Evolutionary conservation across 2,797 vertebrate genomes (phyloP).

Genomic region (Falco berigora): DNA sequence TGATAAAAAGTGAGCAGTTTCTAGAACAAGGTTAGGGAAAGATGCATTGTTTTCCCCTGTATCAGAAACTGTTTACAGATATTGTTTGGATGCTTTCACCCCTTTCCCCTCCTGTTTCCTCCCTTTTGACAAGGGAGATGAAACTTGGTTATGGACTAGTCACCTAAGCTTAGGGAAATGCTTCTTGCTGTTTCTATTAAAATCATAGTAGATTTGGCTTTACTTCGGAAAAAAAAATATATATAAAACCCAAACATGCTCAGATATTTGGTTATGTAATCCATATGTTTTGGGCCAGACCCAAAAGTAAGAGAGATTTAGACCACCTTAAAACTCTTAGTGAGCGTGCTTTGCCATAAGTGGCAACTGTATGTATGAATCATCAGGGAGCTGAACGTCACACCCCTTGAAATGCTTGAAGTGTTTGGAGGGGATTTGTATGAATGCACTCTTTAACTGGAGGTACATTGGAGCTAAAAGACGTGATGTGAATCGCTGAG

Average conservation of each 20-base stretch:
- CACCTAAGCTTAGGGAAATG: background rate
- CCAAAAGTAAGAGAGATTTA: background rate
- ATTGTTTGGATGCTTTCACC: background rate
- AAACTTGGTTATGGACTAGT: background rate
- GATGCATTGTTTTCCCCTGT: background rate
- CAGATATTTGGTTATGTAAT: background rate
- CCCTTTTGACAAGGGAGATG: background rate
- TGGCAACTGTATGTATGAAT: background rate
- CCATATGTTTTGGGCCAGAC: background rate
- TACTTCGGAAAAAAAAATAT: background rate
- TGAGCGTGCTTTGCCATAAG: background rate
- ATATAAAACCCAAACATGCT: background rate
- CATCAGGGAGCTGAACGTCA: background rate
- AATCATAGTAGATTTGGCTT: background rate
- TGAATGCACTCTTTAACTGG: background rate
- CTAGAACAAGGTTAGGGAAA: background rate
- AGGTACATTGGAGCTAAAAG: background rate
- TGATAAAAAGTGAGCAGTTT: background rate
- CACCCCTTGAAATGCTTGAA: background rate
- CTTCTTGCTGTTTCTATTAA: background rate
- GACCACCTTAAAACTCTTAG: background rate
- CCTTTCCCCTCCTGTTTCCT: background rate
- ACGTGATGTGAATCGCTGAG: fast-evolving
- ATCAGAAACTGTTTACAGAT: background rate
- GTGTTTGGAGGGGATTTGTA: background rate